Base-by-base conservation (phyloP, 2,797 vertebrate species). In the Anisognathus igniventris region DNA sequence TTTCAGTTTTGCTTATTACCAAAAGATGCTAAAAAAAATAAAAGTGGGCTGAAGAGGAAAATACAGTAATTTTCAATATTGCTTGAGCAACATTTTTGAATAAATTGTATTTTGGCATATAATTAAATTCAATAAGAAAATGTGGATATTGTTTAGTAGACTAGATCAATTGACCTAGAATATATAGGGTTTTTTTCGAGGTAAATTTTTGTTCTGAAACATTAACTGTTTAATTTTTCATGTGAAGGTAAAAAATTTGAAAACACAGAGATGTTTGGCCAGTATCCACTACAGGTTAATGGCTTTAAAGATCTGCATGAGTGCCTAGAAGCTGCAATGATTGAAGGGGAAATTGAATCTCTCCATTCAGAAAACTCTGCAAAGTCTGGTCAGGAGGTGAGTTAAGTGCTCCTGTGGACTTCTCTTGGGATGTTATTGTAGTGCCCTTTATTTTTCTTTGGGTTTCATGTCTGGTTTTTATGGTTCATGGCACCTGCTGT, bases 281-380 rank as follows among this genome's bases (percentile, higher is more conserved):
- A 99, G 98, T 99, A 99, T 97, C 99, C 99, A 7, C 98, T 99
- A 64, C 99, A 99, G 95, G 99, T 99, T 86, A 99, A 99, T 27
- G 99, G 99, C 92, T 99, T 99, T 96, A 99, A 99, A 97, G 99
- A 99, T 97, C 98, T 99, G n/a, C 99, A 99, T 8, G 99, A 99
- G 97, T 99, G 99, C 98, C 98, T 99, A 37, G 99, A 99, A 98
- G 99, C 99, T 22, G 99, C 99, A 9, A 99, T 99, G 99, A 98
- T 99, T 45, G 99, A 99, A 97, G 99, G 99, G 20, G 99, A 99
- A 97, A 99, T 99, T 39, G 99, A 99, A 97, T 99, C 99, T 53
- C 98, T 99, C 90, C 99, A 99, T 98, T 99, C 99, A 42, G 99
- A 99, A 95, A 99, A 99, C 96, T 98, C 98, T 53, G 99, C 99